Evolutionary conservation across 1,140 invertebrate genomes (phyloP).

Genomic region (Apis laboriosa): DNA sequence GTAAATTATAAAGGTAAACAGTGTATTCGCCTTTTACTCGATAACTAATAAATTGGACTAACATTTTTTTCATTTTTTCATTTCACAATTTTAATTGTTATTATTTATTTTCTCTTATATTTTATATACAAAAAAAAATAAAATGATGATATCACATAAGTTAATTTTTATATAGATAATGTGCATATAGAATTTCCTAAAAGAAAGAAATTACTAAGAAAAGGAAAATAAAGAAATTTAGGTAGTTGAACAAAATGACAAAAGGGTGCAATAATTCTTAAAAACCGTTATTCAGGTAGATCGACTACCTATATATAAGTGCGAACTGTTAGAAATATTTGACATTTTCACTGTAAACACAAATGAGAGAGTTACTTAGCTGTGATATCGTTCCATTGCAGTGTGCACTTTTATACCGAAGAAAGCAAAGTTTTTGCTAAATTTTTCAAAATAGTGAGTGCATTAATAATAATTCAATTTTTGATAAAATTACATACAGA

Average conservation of each 20-base stretch:
- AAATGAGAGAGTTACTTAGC: not conserved
- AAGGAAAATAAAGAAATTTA: too few relatives aligned
- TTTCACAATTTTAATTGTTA: not conserved
- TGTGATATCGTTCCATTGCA: not conserved
- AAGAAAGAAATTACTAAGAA: not conserved
- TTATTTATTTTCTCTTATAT: not conserved
- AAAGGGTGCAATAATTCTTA: too few relatives aligned
- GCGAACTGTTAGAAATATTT: not conserved
- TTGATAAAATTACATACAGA: too few relatives aligned
- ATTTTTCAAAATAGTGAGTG: not conserved
- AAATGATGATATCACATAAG: not conserved
- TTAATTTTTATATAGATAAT: not conserved
- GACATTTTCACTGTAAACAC: constrained; percentile 1
- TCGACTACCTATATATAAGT: constrained; percentile 11
- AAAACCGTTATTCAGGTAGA: not conserved
- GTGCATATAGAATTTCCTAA: too few relatives aligned
- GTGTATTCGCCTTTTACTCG: constrained; percentile 34
- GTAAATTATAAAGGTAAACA: constrained; percentile 61
- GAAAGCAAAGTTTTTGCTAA: too few relatives aligned
- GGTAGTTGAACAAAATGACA: not conserved
- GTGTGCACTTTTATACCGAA: too few relatives aligned
- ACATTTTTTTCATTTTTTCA: not conserved
- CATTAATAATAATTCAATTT: not conserved
- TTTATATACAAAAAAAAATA: not conserved
- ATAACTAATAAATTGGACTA: constrained; percentile 44